Conservation (phyloP, 2,797 vertebrate species). For the Cyclura pinguis region DNA sequence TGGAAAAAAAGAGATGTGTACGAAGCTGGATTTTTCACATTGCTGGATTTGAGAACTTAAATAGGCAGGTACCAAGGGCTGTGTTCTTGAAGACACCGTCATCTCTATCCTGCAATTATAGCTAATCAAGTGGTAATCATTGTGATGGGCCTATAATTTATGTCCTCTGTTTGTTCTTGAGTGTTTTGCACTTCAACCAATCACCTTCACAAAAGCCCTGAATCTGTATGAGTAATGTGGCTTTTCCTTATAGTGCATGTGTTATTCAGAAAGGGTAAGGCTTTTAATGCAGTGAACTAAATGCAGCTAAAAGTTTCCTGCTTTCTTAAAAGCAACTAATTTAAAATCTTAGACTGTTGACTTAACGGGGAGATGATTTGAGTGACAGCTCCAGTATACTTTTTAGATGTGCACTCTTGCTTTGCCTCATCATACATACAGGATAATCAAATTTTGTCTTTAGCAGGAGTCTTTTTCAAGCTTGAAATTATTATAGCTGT, state of each 20-base stretch:
- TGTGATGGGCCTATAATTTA: slow-evolving; percentile 27
- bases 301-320: neutral
- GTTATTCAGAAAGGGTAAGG: neutral
- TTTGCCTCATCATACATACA: slow-evolving; percentile 1
- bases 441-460: slow-evolving; percentile 25
- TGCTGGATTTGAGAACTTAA: neutral
- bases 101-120: neutral
- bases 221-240: slow-evolving; percentile 43
- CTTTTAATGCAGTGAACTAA: neutral
- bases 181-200: slow-evolving; percentile 53
- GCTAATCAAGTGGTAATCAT: slow-evolving; percentile 53
- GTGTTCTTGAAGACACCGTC: neutral
- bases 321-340: slow-evolving; percentile 6
- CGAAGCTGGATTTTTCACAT: neutral
- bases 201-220: slow-evolving; percentile 45
- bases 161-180: slow-evolving; percentile 25
- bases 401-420: neutral
- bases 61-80: neutral
- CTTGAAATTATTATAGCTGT: neutral
- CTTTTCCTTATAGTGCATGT: slow-evolving; percentile 42
- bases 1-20: neutral
- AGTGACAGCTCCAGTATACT: neutral
- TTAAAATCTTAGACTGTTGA: neutral
- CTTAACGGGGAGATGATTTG: too few species aligned
- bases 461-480: neutral